Conservation (phyloP, 1,140 invertebrate genomes). For the Orchestia grillus region DNA sequence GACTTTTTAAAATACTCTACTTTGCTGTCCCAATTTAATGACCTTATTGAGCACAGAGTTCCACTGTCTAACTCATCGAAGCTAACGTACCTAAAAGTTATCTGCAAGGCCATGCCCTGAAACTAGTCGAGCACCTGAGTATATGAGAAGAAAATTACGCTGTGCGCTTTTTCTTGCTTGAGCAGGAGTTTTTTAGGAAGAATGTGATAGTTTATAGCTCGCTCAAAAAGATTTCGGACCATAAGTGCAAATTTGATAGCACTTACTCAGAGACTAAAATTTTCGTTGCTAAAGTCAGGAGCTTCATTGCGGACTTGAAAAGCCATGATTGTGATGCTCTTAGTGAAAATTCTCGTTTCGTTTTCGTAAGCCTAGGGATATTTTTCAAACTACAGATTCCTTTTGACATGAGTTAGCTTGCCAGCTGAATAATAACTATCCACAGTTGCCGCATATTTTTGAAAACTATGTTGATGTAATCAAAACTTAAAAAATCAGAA, state of each 20-base stretch:
- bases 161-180: background rate
- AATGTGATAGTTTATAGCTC: too few relatives aligned
- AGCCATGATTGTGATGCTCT: too few relatives aligned
- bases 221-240: background rate
- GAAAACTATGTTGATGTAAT: slow-evolving; percentile 8
- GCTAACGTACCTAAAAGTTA: background rate
- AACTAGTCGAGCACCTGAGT: background rate
- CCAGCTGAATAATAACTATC: background rate
- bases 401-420: background rate
- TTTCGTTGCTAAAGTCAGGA: background rate
- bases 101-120: background rate
- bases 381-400: background rate
- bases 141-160: background rate
- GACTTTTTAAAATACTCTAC: too few relatives aligned
- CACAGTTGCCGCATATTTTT: background rate
- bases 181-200: background rate
- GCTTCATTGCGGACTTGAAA: background rate
- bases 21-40: background rate
- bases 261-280: background rate
- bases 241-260: background rate
- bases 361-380: too few relatives aligned
- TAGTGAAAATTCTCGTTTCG: too few relatives aligned
- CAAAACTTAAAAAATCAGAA: background rate
- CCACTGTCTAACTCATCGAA: background rate
- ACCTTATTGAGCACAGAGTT: background rate